Conservation (phyloP, 2,113 vertebrate genomes). For the Cyanistes caeruleus region DNA sequence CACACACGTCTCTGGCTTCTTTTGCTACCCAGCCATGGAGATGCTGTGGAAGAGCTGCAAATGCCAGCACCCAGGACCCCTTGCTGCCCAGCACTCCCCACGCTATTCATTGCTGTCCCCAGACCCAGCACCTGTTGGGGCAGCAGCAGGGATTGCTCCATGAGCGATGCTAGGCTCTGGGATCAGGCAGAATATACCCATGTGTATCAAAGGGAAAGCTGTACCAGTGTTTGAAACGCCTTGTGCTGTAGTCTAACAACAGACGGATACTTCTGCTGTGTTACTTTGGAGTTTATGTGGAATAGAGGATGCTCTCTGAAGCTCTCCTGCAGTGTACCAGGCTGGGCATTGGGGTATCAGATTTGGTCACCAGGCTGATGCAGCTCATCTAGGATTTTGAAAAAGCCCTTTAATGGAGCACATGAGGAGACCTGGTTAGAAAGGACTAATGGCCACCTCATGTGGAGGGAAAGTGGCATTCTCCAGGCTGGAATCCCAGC, state of each 20-base stretch:
- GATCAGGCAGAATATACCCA: neutral
- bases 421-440: neutral
- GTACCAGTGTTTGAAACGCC: neutral
- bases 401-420: neutral
- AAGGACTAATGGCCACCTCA: neutral
- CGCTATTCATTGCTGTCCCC: fast-evolving
- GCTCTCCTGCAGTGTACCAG: fast-evolving
- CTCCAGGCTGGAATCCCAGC: neutral
- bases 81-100: neutral
- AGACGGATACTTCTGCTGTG: neutral
- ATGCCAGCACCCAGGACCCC: neutral
- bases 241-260: neutral
- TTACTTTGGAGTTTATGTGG: neutral
- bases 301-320: neutral
- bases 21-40: neutral
- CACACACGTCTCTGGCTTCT: neutral
- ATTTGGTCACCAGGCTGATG: neutral
- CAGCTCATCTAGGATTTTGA: neutral
- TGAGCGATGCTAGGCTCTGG: fast-evolving
- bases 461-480: neutral
- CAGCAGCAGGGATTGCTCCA: fast-evolving
- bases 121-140: fast-evolving
- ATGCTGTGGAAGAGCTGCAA: neutral
- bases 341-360: neutral
- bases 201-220: neutral